phyloP scores from a whole-genome alignment of 2,888 invertebrate genomes.

The Schrankia costaestrigalis region DNA sequence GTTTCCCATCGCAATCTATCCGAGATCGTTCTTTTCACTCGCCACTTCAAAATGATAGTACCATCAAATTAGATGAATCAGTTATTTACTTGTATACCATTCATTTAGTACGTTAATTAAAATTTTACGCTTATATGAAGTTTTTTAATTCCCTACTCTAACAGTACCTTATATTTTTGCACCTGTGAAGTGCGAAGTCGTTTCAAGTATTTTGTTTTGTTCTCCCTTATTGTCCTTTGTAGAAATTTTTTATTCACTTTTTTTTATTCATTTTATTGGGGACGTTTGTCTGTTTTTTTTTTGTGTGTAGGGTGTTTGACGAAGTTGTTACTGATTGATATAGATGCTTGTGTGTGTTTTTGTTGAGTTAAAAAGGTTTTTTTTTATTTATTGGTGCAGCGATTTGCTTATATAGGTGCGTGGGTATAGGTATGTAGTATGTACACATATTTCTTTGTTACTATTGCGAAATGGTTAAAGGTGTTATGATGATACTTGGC shows the following conservation, averaged over 20 bases:
- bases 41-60: conserved; percentile 53
- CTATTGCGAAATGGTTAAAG: too few species aligned
- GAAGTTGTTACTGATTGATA: conserved; percentile 7
- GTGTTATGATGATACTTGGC: too few species aligned
- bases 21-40: conserved; percentile 55
- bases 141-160: conserved; percentile 45
- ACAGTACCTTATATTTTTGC: conserved; percentile 73
- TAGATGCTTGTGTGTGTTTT: not conserved
- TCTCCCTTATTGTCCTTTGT: conserved; percentile 29
- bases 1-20: conserved; percentile 43
- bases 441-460: too few species aligned
- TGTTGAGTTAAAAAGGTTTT: not conserved
- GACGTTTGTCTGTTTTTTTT: conserved; percentile 23
- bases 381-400: not conserved
- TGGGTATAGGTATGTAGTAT: too few species aligned
- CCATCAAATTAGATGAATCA: conserved; percentile 70
- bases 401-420: too few species aligned
- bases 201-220: conserved; percentile 51
- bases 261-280: conserved; percentile 30
- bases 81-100: conserved; percentile 60
- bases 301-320: conserved; percentile 8
- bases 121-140: conserved; percentile 63
- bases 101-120: conserved; percentile 74
- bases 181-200: conserved; percentile 74
- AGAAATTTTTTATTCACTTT: conserved; percentile 52